Conservation (phyloP, 2,113 vertebrate genomes). For the Oncorhynchus mykiss region DNA sequence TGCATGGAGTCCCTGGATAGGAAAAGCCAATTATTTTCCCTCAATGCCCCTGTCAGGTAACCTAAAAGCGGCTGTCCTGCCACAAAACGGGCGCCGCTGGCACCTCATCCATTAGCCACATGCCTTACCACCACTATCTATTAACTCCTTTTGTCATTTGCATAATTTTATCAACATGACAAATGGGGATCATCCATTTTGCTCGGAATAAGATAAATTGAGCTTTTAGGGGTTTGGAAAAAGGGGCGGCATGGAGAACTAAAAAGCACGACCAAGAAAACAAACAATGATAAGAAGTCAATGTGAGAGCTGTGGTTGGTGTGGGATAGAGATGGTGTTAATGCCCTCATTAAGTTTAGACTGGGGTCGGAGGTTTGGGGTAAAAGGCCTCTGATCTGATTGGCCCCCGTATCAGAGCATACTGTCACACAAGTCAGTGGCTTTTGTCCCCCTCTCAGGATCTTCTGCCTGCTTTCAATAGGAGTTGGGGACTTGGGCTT, state of each 20-base stretch:
- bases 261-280: slow-evolving; percentile 55
- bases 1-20: slow-evolving; percentile 65
- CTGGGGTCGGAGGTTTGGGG: slow-evolving; percentile 32
- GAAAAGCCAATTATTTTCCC: slow-evolving; percentile 78
- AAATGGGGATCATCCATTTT: slow-evolving; percentile 71
- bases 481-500: slow-evolving; percentile 36
- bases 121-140: slow-evolving; percentile 67
- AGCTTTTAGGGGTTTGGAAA: slow-evolving; percentile 50
- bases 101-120: slow-evolving; percentile 73
- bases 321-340: slow-evolving; percentile 36
- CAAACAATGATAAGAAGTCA: slow-evolving; percentile 43
- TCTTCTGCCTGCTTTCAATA: slow-evolving; percentile 30
- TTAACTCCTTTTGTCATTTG: slow-evolving; percentile 75
- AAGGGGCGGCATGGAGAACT: slow-evolving; percentile 15
- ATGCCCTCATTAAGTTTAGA: slow-evolving; percentile 48
- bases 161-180: slow-evolving; percentile 78
- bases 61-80: slow-evolving; percentile 71
- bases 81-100: slow-evolving; percentile 60
- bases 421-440: slow-evolving; percentile 45
- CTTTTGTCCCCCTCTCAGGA: slow-evolving; percentile 36
- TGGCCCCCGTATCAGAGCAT: slow-evolving; percentile 35
- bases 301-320: slow-evolving; percentile 26
- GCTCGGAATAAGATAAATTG: slow-evolving; percentile 71
- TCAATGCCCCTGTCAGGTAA: slow-evolving; percentile 75
- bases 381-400: slow-evolving; percentile 30